These are phyloP conservation scores for Otocyon megalotis DNA, from an alignment of 2,113 vertebrate species.

Conservation along the genomic window DNA sequence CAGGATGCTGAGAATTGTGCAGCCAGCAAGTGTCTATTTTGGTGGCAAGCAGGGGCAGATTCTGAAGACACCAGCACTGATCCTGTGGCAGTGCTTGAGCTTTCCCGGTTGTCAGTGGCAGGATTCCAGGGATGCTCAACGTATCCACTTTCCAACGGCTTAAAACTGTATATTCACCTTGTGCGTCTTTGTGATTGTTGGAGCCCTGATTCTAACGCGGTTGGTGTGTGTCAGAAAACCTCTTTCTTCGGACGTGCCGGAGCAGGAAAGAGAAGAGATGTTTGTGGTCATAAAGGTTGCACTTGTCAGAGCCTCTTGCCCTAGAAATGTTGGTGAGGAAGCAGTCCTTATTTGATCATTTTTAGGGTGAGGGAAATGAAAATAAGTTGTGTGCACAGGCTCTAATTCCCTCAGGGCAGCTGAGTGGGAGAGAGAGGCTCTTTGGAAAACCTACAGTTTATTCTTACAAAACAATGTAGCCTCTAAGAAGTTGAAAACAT, in stretches of 20 bases:
- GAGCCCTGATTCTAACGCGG: neutral
- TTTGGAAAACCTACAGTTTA: constrained; percentile 78
- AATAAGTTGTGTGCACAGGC: constrained; percentile 70
- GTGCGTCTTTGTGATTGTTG: neutral
- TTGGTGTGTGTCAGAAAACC: constrained; percentile 59
- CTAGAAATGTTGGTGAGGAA: constrained; percentile 72
- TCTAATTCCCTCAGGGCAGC: constrained; percentile 71
- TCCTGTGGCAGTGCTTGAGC: constrained; percentile 35
- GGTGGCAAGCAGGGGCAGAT: constrained; percentile 41
- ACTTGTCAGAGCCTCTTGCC: constrained; percentile 69
- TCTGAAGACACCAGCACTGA: constrained; percentile 41
- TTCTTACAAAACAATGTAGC: constrained; percentile 78
- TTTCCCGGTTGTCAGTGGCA: constrained; percentile 16
- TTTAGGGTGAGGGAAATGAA: constrained; percentile 75
- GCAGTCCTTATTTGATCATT: constrained; percentile 84
- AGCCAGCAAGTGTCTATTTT: constrained; percentile 68
- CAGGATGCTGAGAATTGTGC: constrained; percentile 54
- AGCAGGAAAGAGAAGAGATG: constrained; percentile 74
- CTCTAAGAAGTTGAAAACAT: constrained; percentile 75
- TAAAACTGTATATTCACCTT: constrained; percentile 6
- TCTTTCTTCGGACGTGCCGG: constrained; percentile 59
- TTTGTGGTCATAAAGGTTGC: constrained; percentile 58
- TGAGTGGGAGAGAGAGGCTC: constrained; percentile 67
- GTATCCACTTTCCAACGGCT: neutral
- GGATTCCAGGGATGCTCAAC: neutral